Evolutionary conservation across 2,113 vertebrate genomes (phyloP), one percentile per base, ranked within the genome.

Genomic region (Pseudolaguvia tuberculata): DNA sequence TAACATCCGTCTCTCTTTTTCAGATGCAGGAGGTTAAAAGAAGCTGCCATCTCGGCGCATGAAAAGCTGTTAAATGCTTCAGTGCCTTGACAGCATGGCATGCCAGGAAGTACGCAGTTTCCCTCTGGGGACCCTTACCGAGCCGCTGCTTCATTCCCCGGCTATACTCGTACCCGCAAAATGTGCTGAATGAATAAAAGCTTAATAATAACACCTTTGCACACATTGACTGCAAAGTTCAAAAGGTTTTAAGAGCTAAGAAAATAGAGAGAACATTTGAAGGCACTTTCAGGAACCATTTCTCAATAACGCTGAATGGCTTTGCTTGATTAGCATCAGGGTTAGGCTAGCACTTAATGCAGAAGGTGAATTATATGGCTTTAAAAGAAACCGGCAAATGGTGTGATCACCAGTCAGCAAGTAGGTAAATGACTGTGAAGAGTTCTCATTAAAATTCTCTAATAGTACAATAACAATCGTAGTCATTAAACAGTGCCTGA

Each of bases 11-110:
- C 83, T 75, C 84, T 86, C 77, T 87, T 77, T 88, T 86, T 86
- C 86, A 91, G 86, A 85, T 77, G 27, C 84, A 79, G 73, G 85
- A 84, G 88, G 87, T 89, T 88, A 86, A 89, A 88, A 85, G 85
- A 87, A 83, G 75, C 83, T 87, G 86, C 83, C 83, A 87, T 85
- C 86, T 86, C 83, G 85, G 27, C 80, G 84, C 77, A 75, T 72
- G 72, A 70, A 90, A 87, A 80, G 84, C 86, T 90, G 89, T 91
- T 92, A 91, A 90, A 91, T 84, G 91, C 87, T 91, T 90, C 89
- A 90, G 85, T 88, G 87, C 85, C 88, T 88, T 91, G 90, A 91
- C 88, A 88, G 89, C 85, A 86, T 87, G 88, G 88, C 89, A 89
- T 87, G 87, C 87, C 87, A 87, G 85, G 88, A 86, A 88, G 86